Base-by-base conservation (phyloP, 2,797 vertebrate genomes). In the Gallirallus australis region DNA sequence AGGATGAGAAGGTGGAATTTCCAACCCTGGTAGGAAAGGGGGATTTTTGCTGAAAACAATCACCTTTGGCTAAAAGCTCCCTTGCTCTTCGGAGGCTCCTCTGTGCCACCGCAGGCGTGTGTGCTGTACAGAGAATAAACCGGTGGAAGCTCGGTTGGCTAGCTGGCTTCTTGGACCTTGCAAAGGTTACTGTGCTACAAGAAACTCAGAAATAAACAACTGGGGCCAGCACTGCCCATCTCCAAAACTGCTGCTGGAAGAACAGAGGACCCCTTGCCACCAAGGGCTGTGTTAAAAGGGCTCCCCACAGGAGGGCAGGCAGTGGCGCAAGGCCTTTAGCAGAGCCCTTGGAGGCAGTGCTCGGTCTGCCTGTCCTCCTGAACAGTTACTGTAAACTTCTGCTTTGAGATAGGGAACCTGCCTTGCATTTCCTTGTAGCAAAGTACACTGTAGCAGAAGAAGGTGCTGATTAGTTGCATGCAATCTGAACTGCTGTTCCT, bases 21-120 rank as follows among this genome's bases (percentile, higher is more conserved):
- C 72, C 63, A 78, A 11, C 30, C 11, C 15, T 75, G 30, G 17
- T 65, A 39, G 54, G 19, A 64, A 93, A 75, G 45, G 70, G 18
- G 12, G 12, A 9, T 9, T 75, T 92, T 93, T 92, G 60, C 20
- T 80, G 75, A 78, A 95, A 97, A 77, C 8, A 56, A 8, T 65
- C n/a, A 15, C 21, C 15, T 56, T 73, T 68, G 27, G 53, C 31
- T 1, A 4, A 35, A 42, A 52, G 42, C 24, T 47, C 3, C 1
- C 27, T 84, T 31, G 19, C 40, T 79, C 1, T 6, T 7, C 3
- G 9, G 42, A 45, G 42, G 42, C 42, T 19, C 18, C 42, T 45
- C 1, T 0, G 1, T 73, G 42, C 48, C 60, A 20, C 25, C 1
- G 0, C 1, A 21, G n/a, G 23, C 12, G 2, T 0, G 0, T 24